Conservation (phyloP, 2,113 vertebrate genomes). For the Brachypodius melanocephalos region DNA sequence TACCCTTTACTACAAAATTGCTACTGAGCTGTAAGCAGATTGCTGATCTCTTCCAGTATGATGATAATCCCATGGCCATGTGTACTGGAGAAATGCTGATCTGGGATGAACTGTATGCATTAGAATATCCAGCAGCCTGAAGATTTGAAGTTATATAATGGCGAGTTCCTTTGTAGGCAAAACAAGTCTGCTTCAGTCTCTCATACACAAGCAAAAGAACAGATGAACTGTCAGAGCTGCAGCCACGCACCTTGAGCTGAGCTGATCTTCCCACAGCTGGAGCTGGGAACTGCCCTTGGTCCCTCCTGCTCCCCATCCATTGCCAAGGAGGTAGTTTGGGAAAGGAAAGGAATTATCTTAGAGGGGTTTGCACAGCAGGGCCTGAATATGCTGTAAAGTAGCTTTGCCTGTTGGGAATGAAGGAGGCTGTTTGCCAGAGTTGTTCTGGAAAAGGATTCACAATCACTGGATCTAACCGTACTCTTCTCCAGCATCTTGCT, state of each 20-base stretch:
- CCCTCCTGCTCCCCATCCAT: background rate
- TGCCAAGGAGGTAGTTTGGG: background rate
- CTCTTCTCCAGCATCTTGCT: background rate
- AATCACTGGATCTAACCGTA: background rate
- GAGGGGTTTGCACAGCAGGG: background rate
- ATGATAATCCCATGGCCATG: background rate
- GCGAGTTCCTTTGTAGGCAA: background rate
- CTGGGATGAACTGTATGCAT: background rate
- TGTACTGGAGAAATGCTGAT: background rate
- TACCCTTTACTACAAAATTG: background rate
- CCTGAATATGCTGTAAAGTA: background rate
- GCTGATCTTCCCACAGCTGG: background rate
- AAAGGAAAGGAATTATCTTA: background rate
- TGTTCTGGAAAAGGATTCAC: background rate
- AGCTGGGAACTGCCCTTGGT: background rate
- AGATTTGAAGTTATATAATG: background rate
- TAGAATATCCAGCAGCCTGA: background rate
- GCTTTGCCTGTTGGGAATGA: background rate
- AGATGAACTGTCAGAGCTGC: background rate
- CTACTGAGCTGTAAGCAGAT: background rate
- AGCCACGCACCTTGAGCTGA: accelerated
- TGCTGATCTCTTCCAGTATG: background rate
- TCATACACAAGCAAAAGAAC: accelerated
- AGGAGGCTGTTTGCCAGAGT: background rate
- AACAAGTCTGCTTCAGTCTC: background rate